A percentile compares a stretch with the other conserved stretches of the same genome.
Evolutionary conservation across 2,888 invertebrate species (phyloP).

Genomic region (Rapana venosa): DNA sequence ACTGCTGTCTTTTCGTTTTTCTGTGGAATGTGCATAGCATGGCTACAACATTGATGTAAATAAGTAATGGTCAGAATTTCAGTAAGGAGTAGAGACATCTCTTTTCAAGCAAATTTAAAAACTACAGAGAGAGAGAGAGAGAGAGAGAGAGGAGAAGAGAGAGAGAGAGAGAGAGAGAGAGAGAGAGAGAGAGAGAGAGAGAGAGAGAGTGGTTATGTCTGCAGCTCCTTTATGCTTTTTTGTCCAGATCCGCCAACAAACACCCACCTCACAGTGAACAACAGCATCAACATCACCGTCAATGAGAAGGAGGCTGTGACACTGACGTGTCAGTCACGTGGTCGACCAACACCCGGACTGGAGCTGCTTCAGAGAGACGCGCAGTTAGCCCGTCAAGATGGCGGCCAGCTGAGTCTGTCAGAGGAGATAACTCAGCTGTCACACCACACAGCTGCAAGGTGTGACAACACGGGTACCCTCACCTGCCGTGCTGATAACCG

Average conservation of each 20-base stretch:
- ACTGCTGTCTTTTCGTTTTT: too few species aligned
- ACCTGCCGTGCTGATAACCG: neutral
- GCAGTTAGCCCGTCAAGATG: neutral
- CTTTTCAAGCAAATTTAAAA: too few species aligned
- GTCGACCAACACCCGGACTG: neutral
- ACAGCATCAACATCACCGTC: neutral
- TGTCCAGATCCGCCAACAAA: neutral
- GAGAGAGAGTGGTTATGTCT: too few species aligned
- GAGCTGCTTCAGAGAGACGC: neutral
- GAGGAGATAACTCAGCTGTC: neutral
- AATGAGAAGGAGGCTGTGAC: constrained; percentile 2
- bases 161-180: too few species aligned
- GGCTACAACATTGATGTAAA: too few species aligned
- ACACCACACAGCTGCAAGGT: neutral
- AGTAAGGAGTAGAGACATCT: too few species aligned
- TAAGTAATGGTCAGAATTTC: too few species aligned
- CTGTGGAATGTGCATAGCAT: too few species aligned
- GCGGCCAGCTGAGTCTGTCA: neutral
- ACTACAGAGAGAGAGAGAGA: too few species aligned
- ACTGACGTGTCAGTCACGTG: neutral
- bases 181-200: too few species aligned
- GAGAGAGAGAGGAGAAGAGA: too few species aligned
- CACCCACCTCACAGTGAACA: neutral
- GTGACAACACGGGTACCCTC: neutral
- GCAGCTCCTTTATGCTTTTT: too few species aligned